These are phyloP conservation scores for Synanthedon tipuliformis DNA, from an alignment of 2,888 invertebrate species.

Conservation along the genomic window DNA sequence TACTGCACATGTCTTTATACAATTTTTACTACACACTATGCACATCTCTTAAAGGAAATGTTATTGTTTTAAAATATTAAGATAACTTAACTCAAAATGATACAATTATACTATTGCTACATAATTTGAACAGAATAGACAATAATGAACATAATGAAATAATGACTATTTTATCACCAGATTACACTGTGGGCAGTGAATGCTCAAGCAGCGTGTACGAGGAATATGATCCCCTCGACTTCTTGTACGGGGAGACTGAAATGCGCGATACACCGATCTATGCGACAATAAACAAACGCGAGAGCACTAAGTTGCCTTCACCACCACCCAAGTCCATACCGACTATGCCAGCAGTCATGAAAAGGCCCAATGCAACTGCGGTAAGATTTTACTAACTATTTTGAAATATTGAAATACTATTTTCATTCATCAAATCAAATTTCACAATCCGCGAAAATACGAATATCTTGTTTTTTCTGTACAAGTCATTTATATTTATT, in stretches of 20 bases:
- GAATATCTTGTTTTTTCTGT: no score
- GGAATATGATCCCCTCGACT: conserved; percentile 63
- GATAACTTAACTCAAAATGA: no score
- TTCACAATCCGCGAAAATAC: no score
- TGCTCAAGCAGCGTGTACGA: conserved; percentile 61
- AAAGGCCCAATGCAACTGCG: conserved; percentile 55
- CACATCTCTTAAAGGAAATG: no score
- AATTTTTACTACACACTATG: no score
- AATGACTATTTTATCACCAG: conserved; percentile 17
- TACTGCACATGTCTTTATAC: no score
- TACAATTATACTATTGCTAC: no score
- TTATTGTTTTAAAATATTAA: no score
- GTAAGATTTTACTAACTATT: conserved; percentile 25
- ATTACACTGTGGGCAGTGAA: conserved; percentile 50
- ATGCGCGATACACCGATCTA: conserved; percentile 57
- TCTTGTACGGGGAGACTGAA: conserved; percentile 62
- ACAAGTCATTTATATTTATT: no score
- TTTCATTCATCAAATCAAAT: no score
- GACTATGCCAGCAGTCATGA: conserved; percentile 39
- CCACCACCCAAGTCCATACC: conserved; percentile 60
- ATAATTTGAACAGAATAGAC: neutral
- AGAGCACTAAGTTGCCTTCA: conserved; percentile 43
- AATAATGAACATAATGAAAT: no score
- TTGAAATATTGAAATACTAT: no score
- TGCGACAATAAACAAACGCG: conserved; percentile 49